Evolutionary conservation across 2,113 vertebrate genomes (phyloP), one percentile per base, ranked within the genome.

Genomic region (Sceloporus tristichus): DNA sequence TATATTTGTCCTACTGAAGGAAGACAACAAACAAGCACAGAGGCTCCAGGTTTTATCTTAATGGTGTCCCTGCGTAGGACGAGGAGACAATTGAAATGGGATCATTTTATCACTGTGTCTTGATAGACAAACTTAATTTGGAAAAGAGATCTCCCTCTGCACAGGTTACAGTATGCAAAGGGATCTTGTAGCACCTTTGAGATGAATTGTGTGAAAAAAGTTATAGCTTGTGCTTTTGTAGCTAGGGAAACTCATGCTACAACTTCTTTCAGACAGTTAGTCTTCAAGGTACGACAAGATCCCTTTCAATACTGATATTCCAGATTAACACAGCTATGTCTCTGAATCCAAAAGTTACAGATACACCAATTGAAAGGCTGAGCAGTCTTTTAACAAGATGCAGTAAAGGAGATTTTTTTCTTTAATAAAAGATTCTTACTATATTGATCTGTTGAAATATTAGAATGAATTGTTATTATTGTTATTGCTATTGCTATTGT

Each of bases 81-180:
- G 83, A 92, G 85, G 85, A 93, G 27, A 66, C 92, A 78, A 89
- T 92, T 88, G 83, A 91, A 93, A 77, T 18, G 5, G 83, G 53
- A 93, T 88, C 84, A 77, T 79, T 93, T 92, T 88, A 65, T 93
- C 91, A 82, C 91, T 82, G 90, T 84, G 53, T 54, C 84, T 34
- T 92, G 68, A 90, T 92, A 92, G 85, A 88, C 54, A 81, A 8
- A 62, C 80, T 91, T 86, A 87, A 87, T 66, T 90, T 76, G 54
- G 84, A 79, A 23, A 93, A 86, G 40, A 68, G 88, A 80, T 71
- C 74, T 8, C n/a, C 79, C 59, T 76, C 21, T 76, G 59, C 73
- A 56, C 79, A 91, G 75, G 73, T 68, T 19, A 82, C 88, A 88
- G 89, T 89, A 85, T 42, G 77, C 23, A 76, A 75, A 48, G 79